Percentiles rank a stretch among this genome's conserved stretches.
Conservation (phyloP, 2,113 vertebrate species). For the Boulengeromyrus knoepffleri region DNA sequence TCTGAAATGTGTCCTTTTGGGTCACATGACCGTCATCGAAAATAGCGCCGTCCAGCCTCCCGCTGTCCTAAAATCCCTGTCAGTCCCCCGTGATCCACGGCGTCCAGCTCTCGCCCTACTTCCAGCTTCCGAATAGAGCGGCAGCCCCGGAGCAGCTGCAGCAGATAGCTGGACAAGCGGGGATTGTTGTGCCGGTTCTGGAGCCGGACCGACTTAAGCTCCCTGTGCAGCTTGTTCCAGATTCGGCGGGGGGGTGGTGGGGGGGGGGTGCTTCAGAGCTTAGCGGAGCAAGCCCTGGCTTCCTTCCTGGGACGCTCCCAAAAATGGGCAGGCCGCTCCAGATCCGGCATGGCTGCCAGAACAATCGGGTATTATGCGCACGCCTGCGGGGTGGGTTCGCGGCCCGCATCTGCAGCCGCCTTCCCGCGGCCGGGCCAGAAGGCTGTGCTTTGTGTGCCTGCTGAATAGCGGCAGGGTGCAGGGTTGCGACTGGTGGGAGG, state of each 20-base stretch:
- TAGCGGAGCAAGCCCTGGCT: constrained; percentile 44
- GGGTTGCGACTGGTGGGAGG: constrained; percentile 43
- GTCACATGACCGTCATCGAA: background rate
- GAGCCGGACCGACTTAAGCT: constrained; percentile 40
- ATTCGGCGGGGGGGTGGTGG: constrained; percentile 36
- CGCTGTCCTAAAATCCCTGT: background rate
- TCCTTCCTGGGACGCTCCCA: constrained; percentile 47
- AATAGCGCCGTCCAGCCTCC: background rate
- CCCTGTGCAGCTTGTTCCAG: constrained; percentile 26
- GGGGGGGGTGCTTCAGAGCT: constrained; percentile 25
- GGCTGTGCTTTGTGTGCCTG: constrained; percentile 58
- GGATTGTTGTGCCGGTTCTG: constrained; percentile 41
- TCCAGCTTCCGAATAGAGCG: background rate
- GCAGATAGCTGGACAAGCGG: constrained; percentile 32
- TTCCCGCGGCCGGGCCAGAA: constrained; percentile 59
- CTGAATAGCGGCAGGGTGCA: constrained; percentile 54
- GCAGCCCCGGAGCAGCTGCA: background rate
- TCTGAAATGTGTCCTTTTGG: background rate
- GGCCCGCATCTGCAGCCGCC: constrained; percentile 61
- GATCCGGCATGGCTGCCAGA: constrained; percentile 46
- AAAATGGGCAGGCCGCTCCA: constrained; percentile 61
- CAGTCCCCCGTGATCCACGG: background rate
- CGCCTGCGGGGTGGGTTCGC: constrained; percentile 50
- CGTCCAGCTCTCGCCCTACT: too few species aligned
- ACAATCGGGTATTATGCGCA: constrained; percentile 62